Conservation (phyloP, 2,113 vertebrate genomes). For the Cavia porcellus region DNA sequence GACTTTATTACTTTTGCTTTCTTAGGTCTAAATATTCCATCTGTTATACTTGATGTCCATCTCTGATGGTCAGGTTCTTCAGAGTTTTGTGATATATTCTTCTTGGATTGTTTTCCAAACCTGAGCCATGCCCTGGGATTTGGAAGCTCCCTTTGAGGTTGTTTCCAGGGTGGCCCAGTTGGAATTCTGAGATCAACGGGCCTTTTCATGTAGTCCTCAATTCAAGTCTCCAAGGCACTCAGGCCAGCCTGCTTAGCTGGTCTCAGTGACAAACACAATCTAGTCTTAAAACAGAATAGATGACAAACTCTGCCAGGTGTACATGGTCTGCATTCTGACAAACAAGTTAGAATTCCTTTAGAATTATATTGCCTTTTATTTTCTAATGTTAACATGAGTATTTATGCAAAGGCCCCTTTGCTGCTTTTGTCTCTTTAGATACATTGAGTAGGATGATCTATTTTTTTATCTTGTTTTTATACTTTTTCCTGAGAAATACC, state of each 20-base stretch:
- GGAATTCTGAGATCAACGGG: background rate
- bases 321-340: background rate
- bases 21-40: rapidly evolving
- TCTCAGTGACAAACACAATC: background rate
- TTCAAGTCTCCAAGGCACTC: background rate
- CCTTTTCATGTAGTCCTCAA: background rate
- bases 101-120: background rate
- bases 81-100: background rate
- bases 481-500: background rate
- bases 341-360: background rate
- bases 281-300: background rate
- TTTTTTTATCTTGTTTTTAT: background rate
- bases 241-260: background rate
- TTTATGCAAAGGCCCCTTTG: background rate
- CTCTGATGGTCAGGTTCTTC: background rate
- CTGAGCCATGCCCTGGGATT: background rate
- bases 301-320: background rate
- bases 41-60: background rate
- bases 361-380: background rate
- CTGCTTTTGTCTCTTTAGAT: background rate
- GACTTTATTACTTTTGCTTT: background rate
- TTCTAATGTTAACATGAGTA: background rate
- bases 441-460: background rate
- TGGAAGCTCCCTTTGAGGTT: no score
- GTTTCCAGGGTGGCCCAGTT: background rate